Conservation (phyloP, 23 tunicate genomes). For the Phallusia fumigata region DNA sequence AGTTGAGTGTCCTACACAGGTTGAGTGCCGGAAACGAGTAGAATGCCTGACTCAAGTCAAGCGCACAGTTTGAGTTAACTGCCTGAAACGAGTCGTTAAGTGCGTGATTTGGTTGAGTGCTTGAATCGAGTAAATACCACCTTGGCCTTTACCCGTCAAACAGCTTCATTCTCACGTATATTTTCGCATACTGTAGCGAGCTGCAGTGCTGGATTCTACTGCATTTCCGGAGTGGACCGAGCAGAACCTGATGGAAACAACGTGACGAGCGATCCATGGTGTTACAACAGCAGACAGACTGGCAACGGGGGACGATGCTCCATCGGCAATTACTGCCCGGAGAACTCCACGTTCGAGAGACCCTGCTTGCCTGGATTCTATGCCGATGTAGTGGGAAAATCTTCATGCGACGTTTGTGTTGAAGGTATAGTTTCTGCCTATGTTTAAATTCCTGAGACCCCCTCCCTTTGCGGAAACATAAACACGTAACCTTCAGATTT, state of each 20-base stretch:
- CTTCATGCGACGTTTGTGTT: slow-evolving; percentile 60
- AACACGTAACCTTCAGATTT: no score
- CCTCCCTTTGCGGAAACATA: no score
- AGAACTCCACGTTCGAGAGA: slow-evolving; percentile 50
- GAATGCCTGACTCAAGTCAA: no score
- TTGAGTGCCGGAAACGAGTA: no score
- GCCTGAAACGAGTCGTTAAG: no score
- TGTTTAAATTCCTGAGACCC: no score
- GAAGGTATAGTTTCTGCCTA: slow-evolving; percentile 58
- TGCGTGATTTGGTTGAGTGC: neutral
- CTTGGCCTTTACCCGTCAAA: no score
- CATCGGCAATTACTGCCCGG: slow-evolving; percentile 65
- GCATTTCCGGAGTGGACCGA: slow-evolving; percentile 86
- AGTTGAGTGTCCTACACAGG: no score
- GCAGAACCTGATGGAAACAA: slow-evolving; percentile 78
- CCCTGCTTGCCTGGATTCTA: slow-evolving; percentile 83
- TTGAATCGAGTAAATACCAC: no score
- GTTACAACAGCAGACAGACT: slow-evolving; percentile 66
- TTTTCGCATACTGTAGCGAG: slow-evolving; percentile 19
- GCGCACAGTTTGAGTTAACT: no score
- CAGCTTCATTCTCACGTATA: no score
- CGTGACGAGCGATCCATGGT: slow-evolving; percentile 52
- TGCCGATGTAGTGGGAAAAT: slow-evolving; percentile 40
- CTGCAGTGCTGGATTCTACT: slow-evolving; percentile 79
- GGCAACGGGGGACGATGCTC: slow-evolving; percentile 88